A percentile compares a stretch with the other conserved stretches of the same genome.
phyloP scores from a whole-genome alignment of 2,888 invertebrate species.

The Rhopalosiphum nymphaeae region DNA sequence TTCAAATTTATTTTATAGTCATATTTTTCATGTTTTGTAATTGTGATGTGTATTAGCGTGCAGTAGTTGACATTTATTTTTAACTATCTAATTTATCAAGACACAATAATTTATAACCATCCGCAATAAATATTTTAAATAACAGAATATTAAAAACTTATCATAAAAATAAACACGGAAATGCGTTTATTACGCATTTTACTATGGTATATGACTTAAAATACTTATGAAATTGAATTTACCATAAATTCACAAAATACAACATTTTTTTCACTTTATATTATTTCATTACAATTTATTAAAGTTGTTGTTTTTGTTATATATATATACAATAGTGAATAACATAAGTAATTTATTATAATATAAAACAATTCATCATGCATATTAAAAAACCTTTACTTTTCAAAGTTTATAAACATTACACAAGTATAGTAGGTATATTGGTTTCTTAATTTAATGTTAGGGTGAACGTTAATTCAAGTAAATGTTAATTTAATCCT shows the following conservation, averaged over 20 bases:
- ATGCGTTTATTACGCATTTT: not conserved
- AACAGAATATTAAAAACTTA: not conserved
- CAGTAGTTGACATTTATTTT: not conserved
- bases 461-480: slow-evolving; percentile 35
- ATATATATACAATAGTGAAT: not conserved
- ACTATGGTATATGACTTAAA: not conserved
- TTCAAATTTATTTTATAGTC: not conserved
- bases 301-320: not conserved
- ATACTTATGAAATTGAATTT: not conserved
- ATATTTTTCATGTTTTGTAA: not conserved
- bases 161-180: not conserved
- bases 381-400: slow-evolving; percentile 20
- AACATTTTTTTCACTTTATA: not conserved
- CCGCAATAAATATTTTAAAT: not conserved
- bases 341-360: slow-evolving; percentile 1
- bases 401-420: not conserved
- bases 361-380: slow-evolving; percentile 26
- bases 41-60: not conserved
- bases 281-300: not conserved
- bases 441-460: slow-evolving; percentile 26
- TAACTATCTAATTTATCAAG: not conserved
- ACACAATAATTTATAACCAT: not conserved
- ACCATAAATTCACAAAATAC: not conserved
- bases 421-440: not conserved
- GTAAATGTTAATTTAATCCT: slow-evolving; percentile 38